Conservation (phyloP, 2,888 invertebrate species). For the Standfussiana lucernea region DNA sequence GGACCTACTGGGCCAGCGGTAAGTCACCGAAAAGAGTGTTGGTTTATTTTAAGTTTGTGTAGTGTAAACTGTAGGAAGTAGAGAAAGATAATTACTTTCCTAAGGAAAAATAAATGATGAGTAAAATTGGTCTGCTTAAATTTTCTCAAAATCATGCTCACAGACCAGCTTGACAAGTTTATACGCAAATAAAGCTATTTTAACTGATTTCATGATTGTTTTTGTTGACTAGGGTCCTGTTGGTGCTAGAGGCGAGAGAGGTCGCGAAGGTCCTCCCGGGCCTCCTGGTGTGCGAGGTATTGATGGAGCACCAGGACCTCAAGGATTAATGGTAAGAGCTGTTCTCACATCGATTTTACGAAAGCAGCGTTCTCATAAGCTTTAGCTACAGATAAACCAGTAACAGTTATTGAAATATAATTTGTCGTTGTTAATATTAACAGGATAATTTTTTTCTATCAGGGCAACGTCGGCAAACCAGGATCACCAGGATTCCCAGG, state of each 20-base stretch:
- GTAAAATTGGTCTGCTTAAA: neutral
- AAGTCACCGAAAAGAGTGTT: constrained; percentile 66
- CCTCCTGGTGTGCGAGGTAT: constrained; percentile 94
- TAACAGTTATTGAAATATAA: neutral
- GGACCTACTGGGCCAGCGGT: constrained; percentile 94
- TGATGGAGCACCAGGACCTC: constrained; percentile 94
- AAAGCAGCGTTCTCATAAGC: neutral
- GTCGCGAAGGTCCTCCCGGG: constrained; percentile 95
- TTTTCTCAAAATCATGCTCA: too few species aligned
- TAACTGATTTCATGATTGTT: neutral
- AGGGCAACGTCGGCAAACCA: constrained; percentile 95
- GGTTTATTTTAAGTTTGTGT: neutral
- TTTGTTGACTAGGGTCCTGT: constrained; percentile 91
- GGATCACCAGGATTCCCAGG: constrained; percentile 97
- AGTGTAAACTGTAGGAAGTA: neutral
- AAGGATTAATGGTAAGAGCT: constrained; percentile 93
- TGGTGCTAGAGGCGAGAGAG: constrained; percentile 95
- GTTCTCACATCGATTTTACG: neutral
- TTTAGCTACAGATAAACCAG: neutral
- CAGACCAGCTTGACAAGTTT: neutral
- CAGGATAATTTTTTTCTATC: constrained; percentile 25
- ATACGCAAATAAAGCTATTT: neutral
- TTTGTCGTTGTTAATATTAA: neutral
- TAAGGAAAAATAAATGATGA: neutral
- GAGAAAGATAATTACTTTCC: neutral